Evolutionary conservation across 2,797 vertebrate genomes (phyloP).

Genomic region (Octomys mimax): DNA sequence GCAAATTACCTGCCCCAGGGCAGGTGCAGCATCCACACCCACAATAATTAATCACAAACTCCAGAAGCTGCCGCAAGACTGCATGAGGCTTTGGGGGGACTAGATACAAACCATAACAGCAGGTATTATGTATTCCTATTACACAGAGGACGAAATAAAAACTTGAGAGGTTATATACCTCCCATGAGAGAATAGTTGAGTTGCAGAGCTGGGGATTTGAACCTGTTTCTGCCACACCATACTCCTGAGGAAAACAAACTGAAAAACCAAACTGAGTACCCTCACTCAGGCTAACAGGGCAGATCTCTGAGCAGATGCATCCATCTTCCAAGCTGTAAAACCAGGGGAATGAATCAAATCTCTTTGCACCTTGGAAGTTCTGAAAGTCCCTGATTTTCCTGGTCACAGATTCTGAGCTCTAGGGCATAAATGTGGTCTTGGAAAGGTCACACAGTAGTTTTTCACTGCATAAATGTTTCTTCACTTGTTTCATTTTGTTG

Average conservation of each 20-base stretch:
- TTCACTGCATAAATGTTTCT: neutral
- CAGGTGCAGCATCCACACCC: too few species aligned
- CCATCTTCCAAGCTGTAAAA: neutral
- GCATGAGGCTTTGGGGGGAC: too few species aligned
- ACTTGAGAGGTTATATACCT: neutral
- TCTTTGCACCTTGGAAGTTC: neutral
- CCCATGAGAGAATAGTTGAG: neutral
- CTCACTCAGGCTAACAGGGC: neutral
- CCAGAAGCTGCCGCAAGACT: too few species aligned
- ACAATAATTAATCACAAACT: too few species aligned
- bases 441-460: neutral
- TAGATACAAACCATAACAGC: too few species aligned
- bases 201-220: neutral
- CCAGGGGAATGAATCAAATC: constrained; percentile 20
- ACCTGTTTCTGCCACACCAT: neutral
- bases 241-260: constrained; percentile 20
- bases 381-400: neutral
- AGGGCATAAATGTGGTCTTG: neutral
- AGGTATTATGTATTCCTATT: neutral
- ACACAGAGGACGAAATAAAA: neutral
- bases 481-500: neutral
- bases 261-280: neutral
- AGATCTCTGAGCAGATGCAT: neutral
- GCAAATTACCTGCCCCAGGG: too few species aligned
- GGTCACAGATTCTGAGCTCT: neutral